These are phyloP conservation scores for Oppia nitens DNA, from an alignment of 1,140 invertebrate species.

Conservation along the genomic window DNA sequence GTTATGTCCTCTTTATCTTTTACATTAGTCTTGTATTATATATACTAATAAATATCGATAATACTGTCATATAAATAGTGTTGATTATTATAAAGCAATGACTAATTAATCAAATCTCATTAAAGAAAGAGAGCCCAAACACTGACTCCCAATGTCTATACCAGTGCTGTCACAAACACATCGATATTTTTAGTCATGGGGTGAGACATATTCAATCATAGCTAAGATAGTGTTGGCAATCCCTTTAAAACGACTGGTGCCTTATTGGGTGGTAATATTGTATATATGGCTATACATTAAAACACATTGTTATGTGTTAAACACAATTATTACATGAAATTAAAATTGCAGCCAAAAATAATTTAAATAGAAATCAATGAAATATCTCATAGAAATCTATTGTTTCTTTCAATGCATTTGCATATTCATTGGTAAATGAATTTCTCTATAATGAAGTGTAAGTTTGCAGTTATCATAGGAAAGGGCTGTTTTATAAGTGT, in stretches of 20 bases:
- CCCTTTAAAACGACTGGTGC: too few relatives aligned
- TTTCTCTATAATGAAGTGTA: background rate
- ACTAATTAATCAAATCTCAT: conserved; percentile 18
- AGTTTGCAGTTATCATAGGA: background rate
- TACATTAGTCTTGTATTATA: background rate
- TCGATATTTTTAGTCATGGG: too few relatives aligned
- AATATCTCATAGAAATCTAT: background rate
- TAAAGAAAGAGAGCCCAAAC: conserved; percentile 15
- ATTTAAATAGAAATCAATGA: background rate
- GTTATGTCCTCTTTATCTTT: background rate
- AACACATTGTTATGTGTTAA: too few relatives aligned
- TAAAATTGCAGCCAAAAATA: background rate
- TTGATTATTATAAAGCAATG: background rate
- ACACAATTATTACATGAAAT: background rate
- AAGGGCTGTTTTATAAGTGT: too few relatives aligned
- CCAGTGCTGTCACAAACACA: too few relatives aligned
- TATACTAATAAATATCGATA: too few relatives aligned
- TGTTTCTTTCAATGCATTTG: background rate
- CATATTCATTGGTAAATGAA: background rate
- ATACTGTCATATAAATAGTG: background rate
- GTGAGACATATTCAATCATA: too few relatives aligned
- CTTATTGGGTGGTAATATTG: too few relatives aligned
- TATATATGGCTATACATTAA: too few relatives aligned
- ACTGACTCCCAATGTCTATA: too few relatives aligned
- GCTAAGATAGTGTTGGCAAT: too few relatives aligned